Base-by-base conservation (phyloP, 1,140 invertebrate genomes). In the Nixonia krombeini region DNA sequence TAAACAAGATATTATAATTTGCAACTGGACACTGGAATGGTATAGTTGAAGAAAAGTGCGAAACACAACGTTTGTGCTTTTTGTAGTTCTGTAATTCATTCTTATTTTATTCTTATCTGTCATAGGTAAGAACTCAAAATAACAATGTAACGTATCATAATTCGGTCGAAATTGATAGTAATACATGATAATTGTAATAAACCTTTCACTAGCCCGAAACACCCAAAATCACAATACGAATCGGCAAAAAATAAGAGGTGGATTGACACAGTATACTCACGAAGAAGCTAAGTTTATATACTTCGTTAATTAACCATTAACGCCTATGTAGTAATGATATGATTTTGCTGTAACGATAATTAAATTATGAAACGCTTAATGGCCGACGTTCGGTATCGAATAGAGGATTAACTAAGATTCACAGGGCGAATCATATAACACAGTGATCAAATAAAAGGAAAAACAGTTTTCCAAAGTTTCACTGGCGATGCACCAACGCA, bases 281-380 rank as follows among this genome's bases (percentile, higher is more conserved):
- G 33, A 42, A 74, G 52, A 40, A 55, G 47, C 69, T 74, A 74
- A 56, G 52, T 18, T 40, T 62, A n/a, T 70, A 74, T 62, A 63
- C 63, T 62, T 72, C 66, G 64, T 78, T 67, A 59, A 71, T 76
- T 73, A 79, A 78, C n/a, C n/a, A n/a, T 79, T 76, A 80, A 80
- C 53, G 55, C 45, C 72, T 81, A 75, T 70, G 69, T 35, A 62
- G 53, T 79, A 82, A 80, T 80, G 78, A 81, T 81, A 80, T 82
- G 74, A 56, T 76, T 66, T 65, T 71, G 52, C 66, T 70, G 57
- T 75, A 78, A 79, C 53, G 62, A 72, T 76, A 78, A 80, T 72
- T 73, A 75, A 80, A 79, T 79, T 74, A 81, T 56, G 35, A 40
- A 57, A 49, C 46, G 55, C 17, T 31, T 46, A 25, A 28, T 57